phyloP scores from a whole-genome alignment of 2,888 invertebrate species.

The Drosophila rellima region DNA sequence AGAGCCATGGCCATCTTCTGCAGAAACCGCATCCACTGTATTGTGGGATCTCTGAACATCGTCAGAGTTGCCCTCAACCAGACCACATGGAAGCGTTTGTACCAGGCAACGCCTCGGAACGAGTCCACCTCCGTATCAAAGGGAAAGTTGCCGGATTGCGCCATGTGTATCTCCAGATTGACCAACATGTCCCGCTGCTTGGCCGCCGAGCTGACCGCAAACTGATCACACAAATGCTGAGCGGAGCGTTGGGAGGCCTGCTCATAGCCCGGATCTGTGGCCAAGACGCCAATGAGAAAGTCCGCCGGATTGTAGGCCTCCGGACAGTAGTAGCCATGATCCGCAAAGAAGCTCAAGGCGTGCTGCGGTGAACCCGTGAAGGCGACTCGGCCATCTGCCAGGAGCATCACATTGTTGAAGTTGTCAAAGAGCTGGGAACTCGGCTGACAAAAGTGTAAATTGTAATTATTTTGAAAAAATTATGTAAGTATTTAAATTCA shows the following conservation, averaged over 20 bases:
- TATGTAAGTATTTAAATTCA: too few species aligned
- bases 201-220: slow-evolving; percentile 91
- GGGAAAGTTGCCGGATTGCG: slow-evolving; percentile 86
- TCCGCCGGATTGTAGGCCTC: slow-evolving; percentile 95
- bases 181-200: slow-evolving; percentile 92
- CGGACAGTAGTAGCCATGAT: slow-evolving; percentile 92
- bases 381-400: slow-evolving; percentile 95
- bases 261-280: slow-evolving; percentile 92
- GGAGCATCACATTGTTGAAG: slow-evolving; percentile 92
- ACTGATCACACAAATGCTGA: slow-evolving; percentile 91
- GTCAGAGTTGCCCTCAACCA: slow-evolving; percentile 91
- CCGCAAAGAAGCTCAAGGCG: slow-evolving; percentile 90
- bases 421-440: slow-evolving; percentile 94
- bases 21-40: slow-evolving; percentile 91
- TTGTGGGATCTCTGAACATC: slow-evolving; percentile 92
- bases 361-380: slow-evolving; percentile 91
- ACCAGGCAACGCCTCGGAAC: slow-evolving; percentile 89
- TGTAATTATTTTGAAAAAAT: too few species aligned
- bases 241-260: slow-evolving; percentile 90
- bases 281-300: slow-evolving; percentile 93
- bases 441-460: too few species aligned
- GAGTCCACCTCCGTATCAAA: slow-evolving; percentile 83
- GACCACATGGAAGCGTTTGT: slow-evolving; percentile 91
- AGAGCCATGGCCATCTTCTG: slow-evolving; percentile 93
- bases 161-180: slow-evolving; percentile 90